These are phyloP conservation scores for Eristalis pertinax DNA, from an alignment of 2,888 invertebrate genomes.

Conservation along the genomic window DNA sequence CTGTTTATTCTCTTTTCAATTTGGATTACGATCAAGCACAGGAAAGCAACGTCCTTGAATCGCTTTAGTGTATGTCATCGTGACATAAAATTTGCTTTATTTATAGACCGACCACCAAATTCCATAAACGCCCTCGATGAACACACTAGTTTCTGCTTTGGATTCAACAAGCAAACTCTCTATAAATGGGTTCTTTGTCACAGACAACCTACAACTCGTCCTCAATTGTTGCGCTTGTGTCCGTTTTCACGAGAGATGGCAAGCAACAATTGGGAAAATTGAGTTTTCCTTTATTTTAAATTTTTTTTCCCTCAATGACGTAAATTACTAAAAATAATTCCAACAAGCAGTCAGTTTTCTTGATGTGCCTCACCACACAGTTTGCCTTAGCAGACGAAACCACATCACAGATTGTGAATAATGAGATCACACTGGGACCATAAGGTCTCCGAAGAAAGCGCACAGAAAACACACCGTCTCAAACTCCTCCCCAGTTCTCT, in stretches of 20 bases:
- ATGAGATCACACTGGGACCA: conserved; percentile 58
- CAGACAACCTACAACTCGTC: not conserved
- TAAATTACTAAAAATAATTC: conserved; percentile 62
- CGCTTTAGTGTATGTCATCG: conserved; percentile 43
- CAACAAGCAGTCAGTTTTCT: conserved; percentile 41
- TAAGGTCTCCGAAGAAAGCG: conserved; percentile 20
- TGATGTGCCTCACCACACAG: conserved; percentile 2
- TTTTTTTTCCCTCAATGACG: conserved; percentile 48
- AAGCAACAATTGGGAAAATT: conserved; percentile 27
- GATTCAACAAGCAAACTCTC: conserved; percentile 18
- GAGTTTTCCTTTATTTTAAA: not conserved
- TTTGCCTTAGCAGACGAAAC: not conserved
- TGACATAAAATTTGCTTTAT: conserved; percentile 50
- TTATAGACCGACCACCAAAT: conserved; percentile 50
- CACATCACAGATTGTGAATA: conserved; percentile 28
- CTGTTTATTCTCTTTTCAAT: conserved; percentile 45
- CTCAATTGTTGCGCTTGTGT: not conserved
- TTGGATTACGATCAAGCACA: conserved; percentile 64
- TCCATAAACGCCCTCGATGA: conserved; percentile 53
- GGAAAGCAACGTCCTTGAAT: conserved; percentile 52
- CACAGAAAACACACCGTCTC: not conserved
- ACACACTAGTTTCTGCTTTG: not conserved
- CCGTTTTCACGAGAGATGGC: not conserved
- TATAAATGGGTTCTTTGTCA: conserved; percentile 30
- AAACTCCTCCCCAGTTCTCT: conserved; percentile 26